Base-by-base conservation (phyloP, 2,888 invertebrate genomes). In the Nematopogon swammerdamellus region DNA sequence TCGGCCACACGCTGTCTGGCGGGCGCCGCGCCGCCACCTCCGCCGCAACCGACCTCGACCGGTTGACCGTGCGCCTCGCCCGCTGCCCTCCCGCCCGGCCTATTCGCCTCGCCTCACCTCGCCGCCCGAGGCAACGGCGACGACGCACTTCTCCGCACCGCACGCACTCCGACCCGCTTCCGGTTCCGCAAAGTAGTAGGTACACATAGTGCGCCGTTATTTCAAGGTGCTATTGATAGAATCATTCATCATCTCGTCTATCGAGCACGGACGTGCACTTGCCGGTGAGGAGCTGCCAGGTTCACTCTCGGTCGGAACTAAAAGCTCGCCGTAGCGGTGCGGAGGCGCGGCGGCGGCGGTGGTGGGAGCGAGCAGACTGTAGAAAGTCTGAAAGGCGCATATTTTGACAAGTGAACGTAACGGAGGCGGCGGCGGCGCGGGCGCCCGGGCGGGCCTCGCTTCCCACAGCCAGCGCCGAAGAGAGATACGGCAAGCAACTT, bases 401-500 rank as follows among this genome's bases (percentile, higher is more conserved):
- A 36, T 36, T 36, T 36, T 36, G 36, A 36, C 36, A 36, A 36
- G 44, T 44, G 44, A 44, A 44, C 44, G 44, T 19, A n/a, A n/a
- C n/a, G n/a, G n/a, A n/a, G n/a, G n/a, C n/a, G n/a, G n/a, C 44
- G 19, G 44, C 44, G 16, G 18, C 4, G 43, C 14, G 18, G n/a
- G n/a, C n/a, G n/a, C n/a, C 43, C 4, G 43, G 6, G 25, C 8
- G 25, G 25, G 25, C 4, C 25, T n/a, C n/a, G 25, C 36, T 36
- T 36, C 36, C 14, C 8, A 36, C 36, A 14, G 36, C n/a, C n/a
- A n/a, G n/a, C n/a, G n/a, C n/a, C n/a, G n/a, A n/a, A n/a, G n/a
- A n/a, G n/a, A n/a, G n/a, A n/a, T n/a, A 36, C 11, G n/a, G 36
- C 36, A 14, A 46, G 20, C 48, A 49, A 49, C 52, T 48, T 48